A percentile compares a stretch with the other conserved stretches of the same genome.
Conservation (phyloP, 2,113 vertebrate genomes). For the Leptosomus discolor region DNA sequence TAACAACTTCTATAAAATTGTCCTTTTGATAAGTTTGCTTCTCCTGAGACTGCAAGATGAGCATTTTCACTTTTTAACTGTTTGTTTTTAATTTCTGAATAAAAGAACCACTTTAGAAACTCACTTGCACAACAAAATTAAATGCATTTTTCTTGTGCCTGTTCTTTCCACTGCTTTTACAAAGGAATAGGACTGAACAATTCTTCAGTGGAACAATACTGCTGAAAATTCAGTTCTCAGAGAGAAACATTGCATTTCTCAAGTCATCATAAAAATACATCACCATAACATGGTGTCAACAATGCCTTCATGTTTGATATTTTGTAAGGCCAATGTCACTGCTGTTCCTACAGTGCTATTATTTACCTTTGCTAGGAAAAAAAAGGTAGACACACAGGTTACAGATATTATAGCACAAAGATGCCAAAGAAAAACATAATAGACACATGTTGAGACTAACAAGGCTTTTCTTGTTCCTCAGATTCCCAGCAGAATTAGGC, state of each 20-base stretch:
- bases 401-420: background rate
- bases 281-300: background rate
- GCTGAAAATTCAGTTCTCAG: background rate
- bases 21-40: background rate
- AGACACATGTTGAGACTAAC: background rate
- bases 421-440: background rate
- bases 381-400: background rate
- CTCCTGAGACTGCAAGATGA: background rate
- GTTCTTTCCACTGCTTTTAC: background rate
- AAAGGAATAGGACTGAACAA: background rate
- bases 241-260: background rate
- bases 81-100: constrained; percentile 15
- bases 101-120: background rate
- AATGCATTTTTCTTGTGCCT: constrained; percentile 27
- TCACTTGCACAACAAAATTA: background rate
- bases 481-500: background rate
- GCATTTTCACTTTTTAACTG: background rate
- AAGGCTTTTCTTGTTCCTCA: background rate
- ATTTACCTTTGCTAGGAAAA: background rate
- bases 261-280: background rate
- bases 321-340: background rate
- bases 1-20: background rate
- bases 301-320: background rate
- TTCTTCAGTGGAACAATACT: background rate
- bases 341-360: background rate